Conservation (phyloP, 2,113 vertebrate genomes). For the Chionomys nivalis region DNA sequence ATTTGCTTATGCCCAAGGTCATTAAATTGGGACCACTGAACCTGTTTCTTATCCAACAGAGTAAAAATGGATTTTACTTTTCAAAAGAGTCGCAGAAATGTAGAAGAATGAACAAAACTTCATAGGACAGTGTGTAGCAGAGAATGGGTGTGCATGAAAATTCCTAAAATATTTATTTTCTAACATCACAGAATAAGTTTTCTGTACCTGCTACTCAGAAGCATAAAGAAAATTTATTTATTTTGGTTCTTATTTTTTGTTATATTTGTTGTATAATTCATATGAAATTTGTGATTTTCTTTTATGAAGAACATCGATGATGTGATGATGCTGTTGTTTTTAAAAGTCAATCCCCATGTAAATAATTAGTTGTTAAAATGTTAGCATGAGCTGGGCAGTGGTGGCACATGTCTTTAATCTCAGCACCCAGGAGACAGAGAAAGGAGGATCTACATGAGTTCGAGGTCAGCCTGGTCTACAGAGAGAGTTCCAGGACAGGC, state of each 20-base stretch:
- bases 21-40: background rate
- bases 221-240: background rate
- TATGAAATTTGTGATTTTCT: background rate
- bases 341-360: background rate
- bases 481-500: no score
- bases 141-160: background rate
- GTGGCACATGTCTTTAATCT: no score
- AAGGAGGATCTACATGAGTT: no score
- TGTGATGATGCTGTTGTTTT: background rate
- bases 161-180: background rate
- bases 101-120: background rate
- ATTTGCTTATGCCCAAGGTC: background rate
- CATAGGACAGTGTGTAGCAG: background rate
- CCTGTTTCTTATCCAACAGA: background rate
- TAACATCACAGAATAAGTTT: background rate
- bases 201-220: background rate
- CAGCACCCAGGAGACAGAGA: no score
- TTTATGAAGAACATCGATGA: background rate
- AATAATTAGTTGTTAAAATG: background rate
- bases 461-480: no score
- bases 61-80: background rate
- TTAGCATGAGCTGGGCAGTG: background rate
- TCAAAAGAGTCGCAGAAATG: background rate
- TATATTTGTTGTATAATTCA: background rate
- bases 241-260: background rate